Evolutionary conservation across 2,888 invertebrate genomes (phyloP).

Genomic region (Fissipunctia ypsillon): DNA sequence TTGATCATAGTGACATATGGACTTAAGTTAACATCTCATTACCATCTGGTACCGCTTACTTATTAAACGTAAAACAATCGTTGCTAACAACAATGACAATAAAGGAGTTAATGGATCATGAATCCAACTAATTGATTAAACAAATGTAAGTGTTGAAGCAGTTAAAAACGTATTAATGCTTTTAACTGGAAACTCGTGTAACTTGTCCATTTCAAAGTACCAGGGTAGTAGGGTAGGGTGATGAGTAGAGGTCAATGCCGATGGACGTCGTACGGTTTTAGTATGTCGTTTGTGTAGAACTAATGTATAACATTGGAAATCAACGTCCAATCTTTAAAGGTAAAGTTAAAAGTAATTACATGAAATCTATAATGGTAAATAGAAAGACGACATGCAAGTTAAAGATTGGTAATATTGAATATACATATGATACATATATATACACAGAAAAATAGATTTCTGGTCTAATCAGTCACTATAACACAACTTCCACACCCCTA

Average conservation of each 20-base stretch:
- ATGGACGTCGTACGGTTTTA: conserved; percentile 30
- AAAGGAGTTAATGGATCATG: conserved; percentile 53
- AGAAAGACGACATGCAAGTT: not conserved
- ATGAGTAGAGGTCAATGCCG: conserved; percentile 22
- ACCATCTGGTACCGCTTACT: not conserved
- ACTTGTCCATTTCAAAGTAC: conserved; percentile 5
- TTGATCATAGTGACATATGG: not conserved
- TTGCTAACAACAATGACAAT: conserved; percentile 4
- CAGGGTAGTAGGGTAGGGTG: not conserved
- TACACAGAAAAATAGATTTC: not conserved
- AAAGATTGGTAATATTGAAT: not conserved
- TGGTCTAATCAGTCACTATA: not conserved
- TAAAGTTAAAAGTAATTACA: not conserved
- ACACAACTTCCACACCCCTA: fast-evolving
- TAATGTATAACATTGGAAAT: conserved; percentile 11
- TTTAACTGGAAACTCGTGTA: conserved; percentile 35
- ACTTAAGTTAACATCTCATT: not conserved
- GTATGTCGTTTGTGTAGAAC: conserved; percentile 22
- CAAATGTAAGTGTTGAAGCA: conserved; percentile 46
- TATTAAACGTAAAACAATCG: not conserved
- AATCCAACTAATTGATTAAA: conserved; percentile 48
- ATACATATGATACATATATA: too few species aligned
- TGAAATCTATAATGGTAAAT: not conserved
- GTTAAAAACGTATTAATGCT: conserved; percentile 50
- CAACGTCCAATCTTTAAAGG: not conserved